A percentile compares a stretch with the other conserved stretches of the same genome.
These are phyloP conservation scores for Phortica okadai DNA, from an alignment of 2,888 invertebrate genomes.

Conservation along the genomic window DNA sequence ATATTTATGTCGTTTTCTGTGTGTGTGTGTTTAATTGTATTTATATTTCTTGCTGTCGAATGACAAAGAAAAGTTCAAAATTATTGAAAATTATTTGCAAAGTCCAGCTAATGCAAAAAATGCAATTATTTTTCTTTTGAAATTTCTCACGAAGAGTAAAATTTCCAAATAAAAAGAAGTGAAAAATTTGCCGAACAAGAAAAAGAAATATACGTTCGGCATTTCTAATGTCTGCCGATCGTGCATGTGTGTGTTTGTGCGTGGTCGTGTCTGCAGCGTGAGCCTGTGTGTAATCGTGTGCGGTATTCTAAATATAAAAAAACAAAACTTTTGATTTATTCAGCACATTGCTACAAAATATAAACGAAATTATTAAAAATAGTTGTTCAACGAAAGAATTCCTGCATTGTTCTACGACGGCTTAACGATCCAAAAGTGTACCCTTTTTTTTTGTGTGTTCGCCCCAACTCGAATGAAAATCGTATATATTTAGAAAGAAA, in stretches of 20 bases:
- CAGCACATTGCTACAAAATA: slow-evolving; percentile 49
- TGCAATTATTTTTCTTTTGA: slow-evolving; percentile 18
- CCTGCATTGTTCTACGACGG: not conserved
- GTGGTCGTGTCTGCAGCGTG: slow-evolving; percentile 18
- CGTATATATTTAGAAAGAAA: not conserved
- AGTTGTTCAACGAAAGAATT: slow-evolving; percentile 32
- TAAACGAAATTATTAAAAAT: slow-evolving; percentile 47
- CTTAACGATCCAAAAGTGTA: not conserved
- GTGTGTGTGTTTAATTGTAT: slow-evolving; percentile 41
- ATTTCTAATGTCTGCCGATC: slow-evolving; percentile 26
- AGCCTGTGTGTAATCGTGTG: slow-evolving; percentile 29
- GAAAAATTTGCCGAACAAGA: slow-evolving; percentile 8
- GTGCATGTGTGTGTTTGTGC: slow-evolving; percentile 18
- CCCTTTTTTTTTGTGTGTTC: not conserved
- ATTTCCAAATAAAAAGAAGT: not conserved
- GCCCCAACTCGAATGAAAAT: not conserved
- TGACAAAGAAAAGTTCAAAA: not conserved
- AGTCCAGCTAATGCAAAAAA: slow-evolving; percentile 25
- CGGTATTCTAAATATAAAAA: slow-evolving; percentile 65
- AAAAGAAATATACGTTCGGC: slow-evolving; percentile 19
- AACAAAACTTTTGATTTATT: slow-evolving; percentile 40
- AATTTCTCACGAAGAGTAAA: slow-evolving; percentile 16
- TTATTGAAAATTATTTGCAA: slow-evolving; percentile 27
- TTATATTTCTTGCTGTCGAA: slow-evolving; percentile 45
- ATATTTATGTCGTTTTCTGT: slow-evolving; percentile 18